Base-by-base conservation (phyloP, 2,888 invertebrate species). In the Patella depressa region DNA sequence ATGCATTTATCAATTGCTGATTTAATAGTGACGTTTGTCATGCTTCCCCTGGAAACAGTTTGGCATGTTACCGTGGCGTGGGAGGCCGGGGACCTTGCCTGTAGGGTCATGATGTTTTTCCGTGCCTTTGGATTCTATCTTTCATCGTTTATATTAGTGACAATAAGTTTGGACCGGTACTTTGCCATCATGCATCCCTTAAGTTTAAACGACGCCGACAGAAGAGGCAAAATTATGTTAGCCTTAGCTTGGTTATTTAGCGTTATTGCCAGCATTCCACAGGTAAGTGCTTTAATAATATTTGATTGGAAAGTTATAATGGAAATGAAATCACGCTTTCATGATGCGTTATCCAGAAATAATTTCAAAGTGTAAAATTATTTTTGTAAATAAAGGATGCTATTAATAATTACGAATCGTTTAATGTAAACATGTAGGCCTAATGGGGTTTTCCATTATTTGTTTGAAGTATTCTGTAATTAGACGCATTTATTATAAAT, bases 1-100 rank as follows among this genome's bases (percentile, higher is more conserved):
- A 94, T 95, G 77, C 95, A 96, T 90, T 92, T 96, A 69, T 94
- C 95, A 1, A 93, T 95, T 94, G 96, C 96, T 11, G 96, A 96
- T 90, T 92, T 96, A 84, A 94, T 96, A 74, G 96, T 96, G 55
- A 95, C 95, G 0, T 95, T 96, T 87, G 93, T 96, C 83, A 95
- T 95, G 91, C 95, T 96, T 85, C 96, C 96, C 0, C 78, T 92
- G 74, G 92, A 92, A 83, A 94, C 95, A 76, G 94, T 93, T 0
- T 96, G 96, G 96, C 91, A 95, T 55, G 91, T 95, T 0, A 95
- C 95, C 0, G 94, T 95, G n/a, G 94, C 94, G 57, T 96, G 96
- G 96, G 86, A 94, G 17, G 95, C 95, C 0, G 96, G 96, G 0
- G 95, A 96, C 86, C 84, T 93, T 17, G 94, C 94, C 0, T 96